Evolutionary conservation across 2,113 vertebrate species (phyloP).

Genomic region (Procapra przewalskii): DNA sequence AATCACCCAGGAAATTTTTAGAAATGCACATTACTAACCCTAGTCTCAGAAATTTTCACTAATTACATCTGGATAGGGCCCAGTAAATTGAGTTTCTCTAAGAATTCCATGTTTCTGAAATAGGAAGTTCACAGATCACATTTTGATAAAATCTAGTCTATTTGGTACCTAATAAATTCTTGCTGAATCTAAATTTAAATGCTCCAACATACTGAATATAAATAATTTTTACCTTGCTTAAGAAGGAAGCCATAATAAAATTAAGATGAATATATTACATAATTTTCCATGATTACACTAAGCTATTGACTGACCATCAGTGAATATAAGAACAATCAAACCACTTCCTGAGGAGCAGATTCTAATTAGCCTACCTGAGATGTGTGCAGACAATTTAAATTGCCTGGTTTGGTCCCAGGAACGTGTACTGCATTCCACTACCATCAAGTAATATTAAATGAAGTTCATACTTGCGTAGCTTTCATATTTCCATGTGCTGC

Average conservation of each 20-base stretch:
- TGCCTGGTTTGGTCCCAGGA: not conserved
- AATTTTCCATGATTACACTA: not conserved
- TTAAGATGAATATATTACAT: not conserved
- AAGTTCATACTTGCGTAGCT: constrained; percentile 48
- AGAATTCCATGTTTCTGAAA: not conserved
- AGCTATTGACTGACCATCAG: not conserved
- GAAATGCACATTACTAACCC: not conserved
- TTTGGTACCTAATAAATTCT: not conserved
- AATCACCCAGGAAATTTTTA: not conserved
- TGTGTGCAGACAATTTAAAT: constrained; percentile 9
- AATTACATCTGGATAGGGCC: not conserved
- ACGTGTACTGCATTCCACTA: not conserved
- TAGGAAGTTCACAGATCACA: not conserved
- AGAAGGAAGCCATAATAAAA: not conserved
- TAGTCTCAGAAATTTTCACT: not conserved
- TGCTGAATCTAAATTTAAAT: not conserved
- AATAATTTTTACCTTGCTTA: not conserved
- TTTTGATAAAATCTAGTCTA: not conserved
- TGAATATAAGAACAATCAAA: constrained; percentile 17
- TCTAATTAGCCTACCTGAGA: constrained; percentile 11
- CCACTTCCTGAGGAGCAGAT: not conserved
- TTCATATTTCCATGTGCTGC: constrained; percentile 48
- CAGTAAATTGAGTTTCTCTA: not conserved
- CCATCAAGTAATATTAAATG: constrained; percentile 16
- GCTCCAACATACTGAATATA: not conserved